Conservation (phyloP, 2,113 vertebrate genomes). For the Hemiprocne comata region DNA sequence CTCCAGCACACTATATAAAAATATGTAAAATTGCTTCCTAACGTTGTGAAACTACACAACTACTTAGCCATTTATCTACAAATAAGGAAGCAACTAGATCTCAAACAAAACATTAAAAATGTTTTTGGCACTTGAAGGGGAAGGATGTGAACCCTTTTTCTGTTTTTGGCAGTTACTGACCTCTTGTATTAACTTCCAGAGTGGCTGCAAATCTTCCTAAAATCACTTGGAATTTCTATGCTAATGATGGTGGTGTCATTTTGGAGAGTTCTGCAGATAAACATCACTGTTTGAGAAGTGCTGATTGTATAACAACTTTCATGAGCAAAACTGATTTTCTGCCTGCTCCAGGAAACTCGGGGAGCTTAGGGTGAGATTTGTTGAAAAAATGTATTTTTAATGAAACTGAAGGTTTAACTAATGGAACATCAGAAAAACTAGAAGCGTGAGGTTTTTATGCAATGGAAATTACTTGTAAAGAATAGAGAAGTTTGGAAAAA, state of each 20-base stretch:
- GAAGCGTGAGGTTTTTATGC: not conserved
- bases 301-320: not conserved
- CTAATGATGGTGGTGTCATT: not conserved
- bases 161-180: not conserved
- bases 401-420: not conserved
- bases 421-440: not conserved
- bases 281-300: not conserved
- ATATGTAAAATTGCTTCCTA: not conserved
- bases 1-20: not conserved
- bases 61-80: not conserved
- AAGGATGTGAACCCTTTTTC: conserved; percentile 22
- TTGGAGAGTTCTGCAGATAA: not conserved
- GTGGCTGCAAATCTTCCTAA: conserved; percentile 15
- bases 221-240: not conserved
- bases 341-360: not conserved
- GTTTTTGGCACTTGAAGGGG: not conserved
- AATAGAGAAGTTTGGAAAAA: not conserved
- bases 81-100: not conserved
- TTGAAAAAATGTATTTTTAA: not conserved
- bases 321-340: not conserved
- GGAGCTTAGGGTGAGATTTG: not conserved
- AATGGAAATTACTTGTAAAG: not conserved
- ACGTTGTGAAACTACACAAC: not conserved
- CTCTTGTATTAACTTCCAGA: conserved; percentile 8
- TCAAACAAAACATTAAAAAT: not conserved